Evolutionary conservation across 2,113 vertebrate genomes (phyloP), one percentile per base, ranked within the genome.

Genomic region (Laticauda colubrina): DNA sequence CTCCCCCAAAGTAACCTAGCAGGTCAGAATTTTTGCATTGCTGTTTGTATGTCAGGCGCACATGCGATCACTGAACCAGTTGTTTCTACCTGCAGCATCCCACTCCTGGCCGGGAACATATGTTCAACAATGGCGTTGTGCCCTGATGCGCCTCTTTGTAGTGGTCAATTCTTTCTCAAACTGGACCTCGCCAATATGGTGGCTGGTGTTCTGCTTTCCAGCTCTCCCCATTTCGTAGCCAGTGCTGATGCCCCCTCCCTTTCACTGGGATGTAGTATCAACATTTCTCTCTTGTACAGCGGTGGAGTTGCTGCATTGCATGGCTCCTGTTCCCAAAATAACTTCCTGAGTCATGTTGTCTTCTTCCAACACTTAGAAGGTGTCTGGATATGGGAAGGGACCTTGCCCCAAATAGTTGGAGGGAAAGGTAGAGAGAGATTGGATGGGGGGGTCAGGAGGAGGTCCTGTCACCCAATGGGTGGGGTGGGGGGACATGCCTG

Each of bases 101-200:
- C 48, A 51, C 48, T 8, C 8, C 7, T 51, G 48, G 8, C 8
- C 1, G 48, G 48, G 8, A 51, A 51, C 48, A 1, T 39, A 20
- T 5, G 18, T 39, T 20, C n/a, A 0, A 81, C 7, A 51, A 51
- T 9, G 6, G 7, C 1, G 3, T 21, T 3, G 34, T 0, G 1
- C 34, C 34, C 18, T 7, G 0, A 21, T 1, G 34, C 5, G 6
- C 69, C 69, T 39, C 69, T 39, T 20, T 8, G 34, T 8, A 18
- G 15, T 6, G 1, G 2, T 8, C 18, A 3, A 39, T 21, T 81
- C 34, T 39, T 9, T 34, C 69, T 18, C 6, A 7, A 39, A 75
- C n/a, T 20, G 69, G 12, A 34, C n/a, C 5, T 15, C 2, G 14
- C 18, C 69, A 39, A 81, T 18, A 39, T 20, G 34, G 69, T 2